Evolutionary conservation across 2,113 vertebrate species (phyloP).

Genomic region (Antechinus stuartii): DNA sequence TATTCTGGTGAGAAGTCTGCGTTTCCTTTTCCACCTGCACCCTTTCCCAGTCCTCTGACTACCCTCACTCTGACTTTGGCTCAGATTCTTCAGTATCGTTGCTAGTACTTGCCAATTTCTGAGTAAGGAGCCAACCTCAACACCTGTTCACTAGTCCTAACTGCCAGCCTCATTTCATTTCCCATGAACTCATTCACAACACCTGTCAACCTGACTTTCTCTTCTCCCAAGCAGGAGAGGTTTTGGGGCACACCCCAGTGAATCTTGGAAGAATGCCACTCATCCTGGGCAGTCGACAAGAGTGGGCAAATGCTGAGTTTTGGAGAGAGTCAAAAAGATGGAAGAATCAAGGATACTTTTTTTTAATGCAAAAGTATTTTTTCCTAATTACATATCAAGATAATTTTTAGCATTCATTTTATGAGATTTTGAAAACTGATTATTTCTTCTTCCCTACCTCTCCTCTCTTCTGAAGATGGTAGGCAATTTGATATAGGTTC

Average conservation of each 20-base stretch:
- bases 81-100: not conserved
- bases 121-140: not conserved
- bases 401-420: too few relatives aligned
- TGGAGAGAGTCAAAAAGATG: not conserved
- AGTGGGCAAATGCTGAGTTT: not conserved
- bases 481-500: too few relatives aligned
- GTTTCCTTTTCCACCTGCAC: not conserved
- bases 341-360: not conserved
- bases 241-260: not conserved
- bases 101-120: not conserved
- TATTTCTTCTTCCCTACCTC: too few relatives aligned
- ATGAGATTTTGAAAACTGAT: too few relatives aligned
- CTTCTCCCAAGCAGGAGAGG: not conserved
- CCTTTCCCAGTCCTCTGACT: not conserved
- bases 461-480: too few relatives aligned
- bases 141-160: not conserved
- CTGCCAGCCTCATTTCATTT: not conserved
- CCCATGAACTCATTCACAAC: conserved; percentile 6
- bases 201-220: not conserved
- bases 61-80: not conserved
- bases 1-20: not conserved
- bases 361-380: too few relatives aligned
- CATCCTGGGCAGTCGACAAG: not conserved
- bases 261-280: not conserved
- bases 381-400: too few relatives aligned